Percentiles rank a stretch among this genome's conserved stretches.
These are phyloP conservation scores for Sebastes taczanowskii DNA, from an alignment of 2,797 vertebrate genomes.

Conservation along the genomic window DNA sequence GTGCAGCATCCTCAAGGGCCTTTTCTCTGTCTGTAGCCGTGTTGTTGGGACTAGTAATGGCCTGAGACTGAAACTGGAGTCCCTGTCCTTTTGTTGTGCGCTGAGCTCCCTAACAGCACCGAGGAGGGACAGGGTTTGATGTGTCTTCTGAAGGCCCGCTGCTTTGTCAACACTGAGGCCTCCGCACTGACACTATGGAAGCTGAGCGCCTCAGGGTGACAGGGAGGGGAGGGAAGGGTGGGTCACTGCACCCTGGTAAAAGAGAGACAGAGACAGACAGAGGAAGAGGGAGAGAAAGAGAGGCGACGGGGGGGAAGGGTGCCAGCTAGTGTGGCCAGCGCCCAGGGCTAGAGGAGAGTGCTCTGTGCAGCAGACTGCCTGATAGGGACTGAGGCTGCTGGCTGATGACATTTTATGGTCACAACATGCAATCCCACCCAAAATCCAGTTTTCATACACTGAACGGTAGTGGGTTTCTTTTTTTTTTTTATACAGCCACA, in stretches of 20 bases:
- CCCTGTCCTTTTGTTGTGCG: slow-evolving; percentile 72
- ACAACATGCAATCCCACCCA: slow-evolving; percentile 82
- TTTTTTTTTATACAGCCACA: slow-evolving; percentile 46
- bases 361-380: slow-evolving; percentile 78
- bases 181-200: slow-evolving; percentile 75
- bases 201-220: slow-evolving; percentile 61
- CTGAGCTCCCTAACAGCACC: slow-evolving; percentile 65
- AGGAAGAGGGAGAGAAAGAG: slow-evolving; percentile 13
- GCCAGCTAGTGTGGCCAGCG: slow-evolving; percentile 73
- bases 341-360: slow-evolving; percentile 73
- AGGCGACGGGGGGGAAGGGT: slow-evolving; percentile 55
- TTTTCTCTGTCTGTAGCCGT: slow-evolving; percentile 56
- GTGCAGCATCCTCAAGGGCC: slow-evolving; percentile 47
- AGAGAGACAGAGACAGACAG: slow-evolving; percentile 58
- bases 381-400: slow-evolving; percentile 77
- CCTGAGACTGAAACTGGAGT: slow-evolving; percentile 66
- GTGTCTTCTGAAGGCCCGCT: slow-evolving; percentile 81
- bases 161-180: slow-evolving; percentile 82
- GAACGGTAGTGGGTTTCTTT: slow-evolving; percentile 15
- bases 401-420: slow-evolving; percentile 87
- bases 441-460: slow-evolving; percentile 67
- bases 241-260: slow-evolving; percentile 68
- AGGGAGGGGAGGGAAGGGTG: slow-evolving; percentile 59
- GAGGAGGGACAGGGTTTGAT: slow-evolving; percentile 75
- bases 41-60: slow-evolving; percentile 71